Base-by-base conservation (phyloP, 1,140 invertebrate species). In the Thrips palmi region DNA sequence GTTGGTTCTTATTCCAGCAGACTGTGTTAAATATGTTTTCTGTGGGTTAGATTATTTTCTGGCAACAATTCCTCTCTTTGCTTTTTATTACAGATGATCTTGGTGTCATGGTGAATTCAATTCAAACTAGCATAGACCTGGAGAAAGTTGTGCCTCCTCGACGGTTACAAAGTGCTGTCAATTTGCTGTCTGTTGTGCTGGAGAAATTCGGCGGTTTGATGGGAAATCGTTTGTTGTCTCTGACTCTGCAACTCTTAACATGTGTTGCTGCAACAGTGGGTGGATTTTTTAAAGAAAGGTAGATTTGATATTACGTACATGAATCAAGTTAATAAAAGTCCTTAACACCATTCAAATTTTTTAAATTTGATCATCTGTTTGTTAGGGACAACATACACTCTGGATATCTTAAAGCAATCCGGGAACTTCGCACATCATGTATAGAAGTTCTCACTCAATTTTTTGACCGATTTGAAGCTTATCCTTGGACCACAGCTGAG, bases 131-230 rank as follows among this genome's bases (percentile, higher is more conserved):
- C 36, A 44, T 74, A 1, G 61, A 78, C 54, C 52, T 78, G 4
- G 61, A 65, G 24, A 65, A 65, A 21, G 65, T 72, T 2, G 61
- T 73, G 31, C 73, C 76, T 14, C 76, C 78, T 2, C 78, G 79
- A 49, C 68, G 74, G 33, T 52, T 87, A 10, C 68, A 77, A 39
- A 77, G 82, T 44, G 65, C 77, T 4, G 56, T 85, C 0, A 81
- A 83, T 57, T 62, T 87, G 4, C 59, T 91, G 27, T 70, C 74
- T 27, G 68, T 81, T 12, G 70, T 91, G 15, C 67, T 85, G n/a
- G 74, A 85, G 53, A 77, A 91, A 55, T 79, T 91, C 51, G 82
- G 82, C 0, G 76, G 76, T 10, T 66, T 77, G 33, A 69, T 87
- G 56, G 63, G 65, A 52, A 21, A 7, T 32, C 2, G n/a, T 3